Conservation (phyloP, 2,113 vertebrate genomes). For the Arvicanthis niloticus region DNA sequence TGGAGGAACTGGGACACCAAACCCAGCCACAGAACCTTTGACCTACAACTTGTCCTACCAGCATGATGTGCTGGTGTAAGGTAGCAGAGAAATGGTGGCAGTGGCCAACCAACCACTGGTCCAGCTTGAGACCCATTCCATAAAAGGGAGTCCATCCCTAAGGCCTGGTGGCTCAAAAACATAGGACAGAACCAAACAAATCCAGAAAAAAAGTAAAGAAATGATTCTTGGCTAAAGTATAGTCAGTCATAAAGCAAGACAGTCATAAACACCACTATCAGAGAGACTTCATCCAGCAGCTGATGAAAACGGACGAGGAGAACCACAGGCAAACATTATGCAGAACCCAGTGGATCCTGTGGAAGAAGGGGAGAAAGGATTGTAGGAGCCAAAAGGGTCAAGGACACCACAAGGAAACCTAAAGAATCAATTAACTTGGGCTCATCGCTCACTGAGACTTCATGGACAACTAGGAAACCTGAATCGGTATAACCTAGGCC, state of each 20-base stretch:
- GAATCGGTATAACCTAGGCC: background rate
- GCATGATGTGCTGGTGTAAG: background rate
- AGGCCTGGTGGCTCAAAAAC: too few relatives aligned
- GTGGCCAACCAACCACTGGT: background rate
- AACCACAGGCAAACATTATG: background rate
- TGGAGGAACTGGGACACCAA: background rate
- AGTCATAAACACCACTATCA: background rate
- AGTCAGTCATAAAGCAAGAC: background rate
- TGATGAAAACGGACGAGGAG: background rate
- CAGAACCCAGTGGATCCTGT: background rate
- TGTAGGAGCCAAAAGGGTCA: background rate
- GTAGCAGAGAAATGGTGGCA: background rate
- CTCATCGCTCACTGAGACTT: background rate
- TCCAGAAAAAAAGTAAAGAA: background rate
- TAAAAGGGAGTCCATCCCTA: background rate
- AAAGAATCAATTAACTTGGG: background rate
- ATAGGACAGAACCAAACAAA: background rate
- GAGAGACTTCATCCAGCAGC: background rate
- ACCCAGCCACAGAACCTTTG: background rate
- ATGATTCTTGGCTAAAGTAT: background rate
- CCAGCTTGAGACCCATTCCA: background rate
- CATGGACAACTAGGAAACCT: background rate
- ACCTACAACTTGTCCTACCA: background rate
- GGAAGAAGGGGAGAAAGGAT: background rate
- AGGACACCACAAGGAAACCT: background rate